Conservation (phyloP, 2,888 invertebrate species). For the Pyrrhosoma nymphula region DNA sequence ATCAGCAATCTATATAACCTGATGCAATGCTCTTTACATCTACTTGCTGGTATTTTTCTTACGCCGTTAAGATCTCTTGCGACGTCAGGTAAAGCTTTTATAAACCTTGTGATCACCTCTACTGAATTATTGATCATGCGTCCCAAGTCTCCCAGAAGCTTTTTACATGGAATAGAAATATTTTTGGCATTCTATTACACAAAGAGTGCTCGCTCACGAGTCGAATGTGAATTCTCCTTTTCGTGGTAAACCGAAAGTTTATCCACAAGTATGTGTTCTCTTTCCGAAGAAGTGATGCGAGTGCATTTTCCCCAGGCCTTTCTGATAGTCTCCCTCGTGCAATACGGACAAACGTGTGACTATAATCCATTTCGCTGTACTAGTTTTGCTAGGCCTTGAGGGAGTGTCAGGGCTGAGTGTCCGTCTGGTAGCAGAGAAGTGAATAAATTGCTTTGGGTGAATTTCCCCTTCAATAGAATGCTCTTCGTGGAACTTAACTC, state of each 20-base stretch:
- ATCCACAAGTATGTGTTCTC: neutral
- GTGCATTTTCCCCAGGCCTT: constrained; percentile 44
- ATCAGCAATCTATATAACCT: too few relatives aligned
- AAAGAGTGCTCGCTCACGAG: neutral
- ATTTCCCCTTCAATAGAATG: neutral
- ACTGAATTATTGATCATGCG: too few relatives aligned
- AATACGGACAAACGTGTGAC: neutral
- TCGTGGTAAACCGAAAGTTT: neutral
- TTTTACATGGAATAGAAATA: neutral
- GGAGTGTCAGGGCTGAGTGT: neutral
- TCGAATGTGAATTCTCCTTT: neutral
- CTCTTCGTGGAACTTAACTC: neutral
- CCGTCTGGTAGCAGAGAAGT: neutral
- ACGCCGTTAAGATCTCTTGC: too few relatives aligned
- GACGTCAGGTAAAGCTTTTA: too few relatives aligned
- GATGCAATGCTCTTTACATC: too few relatives aligned
- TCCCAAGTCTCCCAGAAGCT: neutral
- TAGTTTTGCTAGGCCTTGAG: neutral
- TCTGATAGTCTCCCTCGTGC: neutral
- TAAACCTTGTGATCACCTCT: too few relatives aligned
- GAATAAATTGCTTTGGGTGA: neutral
- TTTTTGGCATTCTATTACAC: neutral
- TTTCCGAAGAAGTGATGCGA: constrained; percentile 26
- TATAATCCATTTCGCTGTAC: constrained; percentile 32
- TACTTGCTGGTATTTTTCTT: too few relatives aligned